Evolutionary conservation across 1,140 invertebrate species (phyloP).

Genomic region (Bombus picipes): DNA sequence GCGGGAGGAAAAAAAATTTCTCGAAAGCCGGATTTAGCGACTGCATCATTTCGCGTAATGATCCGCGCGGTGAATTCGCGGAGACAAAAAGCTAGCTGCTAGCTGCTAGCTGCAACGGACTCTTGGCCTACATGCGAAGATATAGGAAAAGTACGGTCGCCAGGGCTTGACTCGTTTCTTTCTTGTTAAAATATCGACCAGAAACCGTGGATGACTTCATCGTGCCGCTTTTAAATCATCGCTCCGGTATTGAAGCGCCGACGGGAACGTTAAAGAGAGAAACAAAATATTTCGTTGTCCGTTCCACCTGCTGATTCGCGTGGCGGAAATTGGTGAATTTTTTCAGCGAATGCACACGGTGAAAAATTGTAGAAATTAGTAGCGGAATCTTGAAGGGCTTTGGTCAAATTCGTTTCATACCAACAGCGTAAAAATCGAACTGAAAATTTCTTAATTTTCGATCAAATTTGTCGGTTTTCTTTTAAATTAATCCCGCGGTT

Average conservation of each 20-base stretch:
- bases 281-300: background rate
- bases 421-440: no score
- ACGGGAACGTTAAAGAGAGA: background rate
- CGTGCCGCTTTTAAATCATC: slow-evolving; percentile 34
- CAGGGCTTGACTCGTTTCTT: background rate
- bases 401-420: no score
- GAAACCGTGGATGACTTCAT: slow-evolving; percentile 24
- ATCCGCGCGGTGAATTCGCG: slow-evolving; percentile 26
- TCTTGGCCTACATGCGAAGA: slow-evolving; percentile 45
- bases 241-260: slow-evolving; percentile 9
- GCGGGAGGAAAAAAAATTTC: background rate
- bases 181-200: slow-evolving; percentile 23
- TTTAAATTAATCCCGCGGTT: no score
- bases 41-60: slow-evolving; percentile 37
- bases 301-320: background rate
- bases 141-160: background rate
- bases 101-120: background rate
- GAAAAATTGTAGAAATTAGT: background rate
- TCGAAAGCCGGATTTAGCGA: slow-evolving; percentile 22
- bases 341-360: background rate
- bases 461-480: no score
- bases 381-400: background rate
- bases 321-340: background rate
- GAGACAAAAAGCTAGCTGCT: slow-evolving; percentile 28
- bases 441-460: no score